Conservation (phyloP, 1,140 invertebrate genomes). For the Heliconius congener region DNA sequence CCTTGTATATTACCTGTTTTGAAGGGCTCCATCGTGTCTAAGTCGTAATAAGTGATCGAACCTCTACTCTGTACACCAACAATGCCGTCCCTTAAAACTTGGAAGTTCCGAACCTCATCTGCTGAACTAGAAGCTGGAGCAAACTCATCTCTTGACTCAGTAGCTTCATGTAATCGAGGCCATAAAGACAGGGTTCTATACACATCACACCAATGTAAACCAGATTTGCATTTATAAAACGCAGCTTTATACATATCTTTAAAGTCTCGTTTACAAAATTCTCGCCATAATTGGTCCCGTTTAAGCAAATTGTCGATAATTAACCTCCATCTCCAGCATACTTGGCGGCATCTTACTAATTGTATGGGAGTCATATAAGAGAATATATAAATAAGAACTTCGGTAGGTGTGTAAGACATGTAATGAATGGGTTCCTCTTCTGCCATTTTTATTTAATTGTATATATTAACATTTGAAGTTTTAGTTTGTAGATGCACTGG, state of each 20-base stretch:
- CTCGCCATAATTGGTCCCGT: conserved; percentile 51
- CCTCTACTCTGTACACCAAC: conserved; percentile 55
- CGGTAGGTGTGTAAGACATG: conserved; percentile 48
- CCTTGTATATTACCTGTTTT: conserved; percentile 44
- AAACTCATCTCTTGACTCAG: conserved; percentile 52
- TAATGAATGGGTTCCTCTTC: conserved; percentile 16
- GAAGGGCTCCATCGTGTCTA: conserved; percentile 43
- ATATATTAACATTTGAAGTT: background rate
- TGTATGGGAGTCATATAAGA: conserved; percentile 50
- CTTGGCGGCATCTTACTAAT: conserved; percentile 51
- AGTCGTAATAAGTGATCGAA: conserved; percentile 57
- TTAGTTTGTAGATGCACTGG: background rate
- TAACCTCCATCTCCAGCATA: conserved; percentile 53
- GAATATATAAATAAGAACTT: conserved; percentile 57
- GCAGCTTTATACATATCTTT: conserved; percentile 42
- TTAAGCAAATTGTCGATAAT: conserved; percentile 51
- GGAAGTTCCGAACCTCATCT: conserved; percentile 52
- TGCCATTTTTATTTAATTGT: conserved; percentile 18
- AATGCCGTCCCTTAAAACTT: conserved; percentile 47
- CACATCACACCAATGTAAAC: conserved; percentile 48
- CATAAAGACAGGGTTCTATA: conserved; percentile 59
- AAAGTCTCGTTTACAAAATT: conserved; percentile 54
- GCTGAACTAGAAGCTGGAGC: conserved; percentile 43
- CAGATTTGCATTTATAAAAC: conserved; percentile 38
- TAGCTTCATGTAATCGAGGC: conserved; percentile 47